These are phyloP conservation scores for Proales similis DNA, from an alignment of 1,140 invertebrate species.

Conservation along the genomic window DNA sequence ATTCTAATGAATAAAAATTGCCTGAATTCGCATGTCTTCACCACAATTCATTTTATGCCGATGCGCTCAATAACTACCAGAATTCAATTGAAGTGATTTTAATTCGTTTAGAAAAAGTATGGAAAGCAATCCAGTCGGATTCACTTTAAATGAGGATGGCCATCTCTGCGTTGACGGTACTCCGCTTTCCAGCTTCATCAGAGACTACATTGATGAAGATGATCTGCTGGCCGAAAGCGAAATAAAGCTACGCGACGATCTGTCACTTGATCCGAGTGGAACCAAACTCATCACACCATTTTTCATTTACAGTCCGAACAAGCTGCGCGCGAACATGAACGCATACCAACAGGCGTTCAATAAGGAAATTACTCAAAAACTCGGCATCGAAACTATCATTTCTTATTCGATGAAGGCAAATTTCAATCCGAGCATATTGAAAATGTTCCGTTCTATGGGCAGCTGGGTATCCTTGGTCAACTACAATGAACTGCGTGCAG, in stretches of 20 bases:
- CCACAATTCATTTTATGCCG: too few relatives aligned
- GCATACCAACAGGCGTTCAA: slow-evolving; percentile 11
- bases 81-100: too few relatives aligned
- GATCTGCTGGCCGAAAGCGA: neutral
- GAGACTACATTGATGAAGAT: neutral
- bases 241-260: neutral
- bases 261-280: neutral
- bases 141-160: too few relatives aligned
- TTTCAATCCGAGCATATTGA: slow-evolving; percentile 45
- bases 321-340: neutral
- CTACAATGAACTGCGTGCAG: slow-evolving; percentile 49
- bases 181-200: neutral
- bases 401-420: slow-evolving; percentile 42
- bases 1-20: too few relatives aligned
- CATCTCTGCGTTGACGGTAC: neutral
- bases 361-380: neutral
- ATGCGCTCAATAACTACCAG: too few relatives aligned
- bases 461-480: slow-evolving; percentile 47
- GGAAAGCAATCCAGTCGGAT: too few relatives aligned
- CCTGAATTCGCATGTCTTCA: too few relatives aligned
- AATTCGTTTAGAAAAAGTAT: too few relatives aligned
- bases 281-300: slow-evolving; percentile 6
- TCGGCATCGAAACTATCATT: slow-evolving; percentile 2
- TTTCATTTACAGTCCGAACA: slow-evolving; percentile 12
- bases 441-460: slow-evolving; percentile 42